Percentiles rank a stretch among this genome's conserved stretches.
phyloP scores from a whole-genome alignment of 2,888 invertebrate genomes.

The Cheilosia impressa region DNA sequence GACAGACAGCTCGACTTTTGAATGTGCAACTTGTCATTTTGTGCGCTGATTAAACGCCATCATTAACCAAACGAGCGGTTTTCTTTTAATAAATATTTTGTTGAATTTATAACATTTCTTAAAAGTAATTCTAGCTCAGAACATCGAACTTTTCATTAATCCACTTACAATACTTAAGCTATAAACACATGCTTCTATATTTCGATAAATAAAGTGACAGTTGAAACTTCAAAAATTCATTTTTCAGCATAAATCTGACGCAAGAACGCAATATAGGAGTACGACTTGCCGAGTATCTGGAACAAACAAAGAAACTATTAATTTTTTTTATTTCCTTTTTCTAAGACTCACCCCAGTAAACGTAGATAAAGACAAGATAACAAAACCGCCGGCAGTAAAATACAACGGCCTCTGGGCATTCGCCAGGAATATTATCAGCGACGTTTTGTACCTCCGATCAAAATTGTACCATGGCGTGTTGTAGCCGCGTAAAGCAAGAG shows the following conservation, averaged over 20 bases:
- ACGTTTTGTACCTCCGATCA: constrained; percentile 76
- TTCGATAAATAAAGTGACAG: background rate
- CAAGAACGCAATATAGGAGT: constrained; percentile 78
- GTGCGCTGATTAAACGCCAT: too few relatives aligned
- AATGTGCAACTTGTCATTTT: too few relatives aligned
- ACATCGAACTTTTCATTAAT: too few relatives aligned
- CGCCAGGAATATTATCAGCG: constrained; percentile 77
- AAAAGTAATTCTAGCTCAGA: too few relatives aligned
- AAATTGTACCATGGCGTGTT: constrained; percentile 78
- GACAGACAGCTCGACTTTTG: too few relatives aligned
- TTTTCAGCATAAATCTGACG: constrained; percentile 76
- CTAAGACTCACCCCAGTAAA: constrained; percentile 74
- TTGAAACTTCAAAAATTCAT: background rate
- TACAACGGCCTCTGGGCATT: constrained; percentile 77
- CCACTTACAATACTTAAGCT: too few relatives aligned
- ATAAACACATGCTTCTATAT: too few relatives aligned
- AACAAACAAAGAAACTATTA: background rate
- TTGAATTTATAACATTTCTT: too few relatives aligned
- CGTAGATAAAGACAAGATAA: constrained; percentile 78
- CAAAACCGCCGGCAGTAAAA: constrained; percentile 79
- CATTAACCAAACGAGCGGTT: too few relatives aligned
- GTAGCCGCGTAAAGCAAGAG: constrained; percentile 77
- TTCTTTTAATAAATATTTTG: too few relatives aligned
- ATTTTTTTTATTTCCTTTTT: background rate
- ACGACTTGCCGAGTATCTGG: constrained; percentile 76